Percentiles rank a stretch among this genome's conserved stretches.
phyloP scores from a whole-genome alignment of 2,113 vertebrate species.

The Tupaia tana region DNA sequence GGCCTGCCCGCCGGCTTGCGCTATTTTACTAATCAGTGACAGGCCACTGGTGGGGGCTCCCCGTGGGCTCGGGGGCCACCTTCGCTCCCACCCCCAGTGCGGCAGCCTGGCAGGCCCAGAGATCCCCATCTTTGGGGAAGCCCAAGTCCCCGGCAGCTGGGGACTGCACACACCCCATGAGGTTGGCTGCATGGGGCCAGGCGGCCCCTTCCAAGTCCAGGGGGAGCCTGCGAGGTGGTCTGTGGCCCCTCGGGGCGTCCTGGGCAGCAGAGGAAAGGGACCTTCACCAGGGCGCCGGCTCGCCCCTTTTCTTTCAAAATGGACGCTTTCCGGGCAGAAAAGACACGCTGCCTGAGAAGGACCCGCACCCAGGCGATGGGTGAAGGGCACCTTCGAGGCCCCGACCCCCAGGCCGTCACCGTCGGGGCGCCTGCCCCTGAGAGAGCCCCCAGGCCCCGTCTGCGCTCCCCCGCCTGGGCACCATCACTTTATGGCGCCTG shows the following conservation, averaged over 20 bases:
- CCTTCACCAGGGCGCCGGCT: not conserved
- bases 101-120: fast-evolving
- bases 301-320: not conserved
- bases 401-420: not conserved
- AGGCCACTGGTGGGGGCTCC: not conserved
- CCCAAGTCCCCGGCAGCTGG: not conserved
- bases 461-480: not conserved
- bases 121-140: not conserved
- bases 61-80: not conserved
- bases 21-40: slow-evolving; percentile 87
- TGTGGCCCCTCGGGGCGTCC: not conserved
- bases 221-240: too few species aligned
- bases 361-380: too few species aligned
- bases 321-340: not conserved
- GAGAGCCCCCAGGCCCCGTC: too few species aligned
- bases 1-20: slow-evolving; percentile 66
- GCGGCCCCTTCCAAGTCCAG: too few species aligned
- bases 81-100: too few species aligned
- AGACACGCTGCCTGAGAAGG: not conserved
- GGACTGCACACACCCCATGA: fast-evolving
- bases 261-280: not conserved
- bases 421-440: too few species aligned
- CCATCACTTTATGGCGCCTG: not conserved
- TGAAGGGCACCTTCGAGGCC: too few species aligned
- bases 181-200: not conserved